Conservation (phyloP, 1,140 invertebrate species). For the Semibalanus balanoides region DNA sequence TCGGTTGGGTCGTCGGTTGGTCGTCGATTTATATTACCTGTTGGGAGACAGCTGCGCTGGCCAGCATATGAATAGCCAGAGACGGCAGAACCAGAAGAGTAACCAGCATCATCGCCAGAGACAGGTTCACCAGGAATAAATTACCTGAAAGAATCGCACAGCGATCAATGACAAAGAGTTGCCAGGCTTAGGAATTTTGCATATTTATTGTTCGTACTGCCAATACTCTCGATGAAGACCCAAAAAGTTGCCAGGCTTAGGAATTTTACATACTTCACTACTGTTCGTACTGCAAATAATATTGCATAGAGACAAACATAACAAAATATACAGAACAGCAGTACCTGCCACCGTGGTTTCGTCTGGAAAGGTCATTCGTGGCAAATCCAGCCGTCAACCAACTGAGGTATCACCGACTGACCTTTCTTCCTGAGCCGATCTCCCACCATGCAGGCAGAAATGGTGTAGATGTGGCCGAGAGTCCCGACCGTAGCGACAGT, state of each 20-base stretch:
- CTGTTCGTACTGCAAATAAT: no score
- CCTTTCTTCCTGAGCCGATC: neutral
- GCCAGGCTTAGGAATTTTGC: no score
- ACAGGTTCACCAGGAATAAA: neutral
- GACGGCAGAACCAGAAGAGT: neutral
- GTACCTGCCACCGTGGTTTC: no score
- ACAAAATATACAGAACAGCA: no score
- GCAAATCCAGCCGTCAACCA: no score
- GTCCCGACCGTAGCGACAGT: slow-evolving; percentile 25
- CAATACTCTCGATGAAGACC: no score
- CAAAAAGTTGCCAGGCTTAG: no score
- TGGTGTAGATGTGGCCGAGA: neutral
- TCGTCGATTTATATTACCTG: neutral
- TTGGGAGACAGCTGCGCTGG: neutral
- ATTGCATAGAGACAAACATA: no score
- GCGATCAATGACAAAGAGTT: no score
- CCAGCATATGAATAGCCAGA: neutral
- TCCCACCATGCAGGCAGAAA: neutral
- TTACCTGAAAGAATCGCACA: neutral
- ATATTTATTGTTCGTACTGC: no score
- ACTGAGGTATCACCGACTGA: neutral
- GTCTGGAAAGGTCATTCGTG: no score
- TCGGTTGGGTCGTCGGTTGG: neutral
- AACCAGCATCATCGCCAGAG: neutral
- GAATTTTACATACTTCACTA: no score